Evolutionary conservation across 2,797 vertebrate genomes (phyloP).

Genomic region (Argentina silus): DNA sequence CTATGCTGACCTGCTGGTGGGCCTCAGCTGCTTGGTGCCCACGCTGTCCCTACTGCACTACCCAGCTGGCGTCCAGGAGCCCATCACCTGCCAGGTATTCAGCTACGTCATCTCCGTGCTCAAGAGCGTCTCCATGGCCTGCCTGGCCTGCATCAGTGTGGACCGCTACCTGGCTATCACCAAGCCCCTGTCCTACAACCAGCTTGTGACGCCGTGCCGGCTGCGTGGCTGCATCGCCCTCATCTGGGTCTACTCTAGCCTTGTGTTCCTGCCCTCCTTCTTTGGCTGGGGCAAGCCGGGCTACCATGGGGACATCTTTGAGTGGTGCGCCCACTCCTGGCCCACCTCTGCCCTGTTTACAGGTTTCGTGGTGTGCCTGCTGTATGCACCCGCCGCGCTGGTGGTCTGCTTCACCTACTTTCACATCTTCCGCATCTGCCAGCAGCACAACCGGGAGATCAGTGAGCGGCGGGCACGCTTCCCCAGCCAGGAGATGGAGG

Average conservation of each 20-base stretch:
- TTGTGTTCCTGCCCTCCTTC: slow-evolving; percentile 95
- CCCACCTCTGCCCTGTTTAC: slow-evolving; percentile 97
- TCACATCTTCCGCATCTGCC: slow-evolving; percentile 98
- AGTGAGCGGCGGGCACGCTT: slow-evolving; percentile 94
- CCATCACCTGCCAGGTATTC: slow-evolving; percentile 94
- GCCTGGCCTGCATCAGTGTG: slow-evolving; percentile 96
- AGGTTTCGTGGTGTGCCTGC: slow-evolving; percentile 94
- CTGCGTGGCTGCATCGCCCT: slow-evolving; percentile 92
- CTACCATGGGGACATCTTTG: slow-evolving; percentile 98
- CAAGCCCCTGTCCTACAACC: slow-evolving; percentile 97
- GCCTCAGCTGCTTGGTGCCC: slow-evolving; percentile 96
- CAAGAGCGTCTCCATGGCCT: slow-evolving; percentile 98
- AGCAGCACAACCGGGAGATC: slow-evolving; percentile 98
- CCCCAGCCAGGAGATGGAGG: slow-evolving; percentile 91
- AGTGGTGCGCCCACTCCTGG: slow-evolving; percentile 98
- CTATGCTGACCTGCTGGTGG: slow-evolving; percentile 96
- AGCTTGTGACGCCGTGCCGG: slow-evolving; percentile 95
- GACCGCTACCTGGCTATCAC: slow-evolving; percentile 98
- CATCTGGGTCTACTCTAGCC: slow-evolving; percentile 95
- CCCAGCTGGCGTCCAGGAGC: slow-evolving; percentile 92
- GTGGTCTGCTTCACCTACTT: slow-evolving; percentile 98
- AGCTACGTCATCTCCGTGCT: slow-evolving; percentile 98
- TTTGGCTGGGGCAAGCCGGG: slow-evolving; percentile 99
- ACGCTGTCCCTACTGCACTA: slow-evolving; percentile 95
- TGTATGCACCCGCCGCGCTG: slow-evolving; percentile 95